A percentile compares a stretch with the other conserved stretches of the same genome.
These are phyloP conservation scores for Ostrea edulis DNA, from an alignment of 1,140 invertebrate species.

Conservation along the genomic window DNA sequence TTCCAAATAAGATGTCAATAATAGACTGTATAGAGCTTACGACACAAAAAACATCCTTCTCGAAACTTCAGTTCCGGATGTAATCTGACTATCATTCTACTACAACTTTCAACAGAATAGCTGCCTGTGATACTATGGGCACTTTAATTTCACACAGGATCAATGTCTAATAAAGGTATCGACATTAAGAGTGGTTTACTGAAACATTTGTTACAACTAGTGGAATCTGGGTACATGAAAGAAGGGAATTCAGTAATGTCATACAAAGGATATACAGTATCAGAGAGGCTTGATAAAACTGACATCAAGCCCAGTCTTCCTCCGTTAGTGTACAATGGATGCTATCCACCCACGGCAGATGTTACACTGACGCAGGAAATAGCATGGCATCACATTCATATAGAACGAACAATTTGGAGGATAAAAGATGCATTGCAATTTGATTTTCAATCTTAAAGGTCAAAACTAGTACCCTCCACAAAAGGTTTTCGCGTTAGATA, in stretches of 20 bases:
- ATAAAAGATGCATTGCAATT: background rate
- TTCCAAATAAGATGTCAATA: conserved; percentile 17
- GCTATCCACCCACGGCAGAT: background rate
- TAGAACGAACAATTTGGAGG: conserved; percentile 1
- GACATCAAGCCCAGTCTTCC: conserved; percentile 37
- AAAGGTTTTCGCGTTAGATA: no score
- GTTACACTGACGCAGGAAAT: conserved; percentile 39
- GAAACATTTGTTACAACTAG: background rate
- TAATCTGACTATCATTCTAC: conserved; percentile 47
- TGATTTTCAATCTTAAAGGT: no score
- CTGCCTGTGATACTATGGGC: conserved; percentile 47
- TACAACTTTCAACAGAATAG: conserved; percentile 41
- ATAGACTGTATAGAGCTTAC: conserved; percentile 43
- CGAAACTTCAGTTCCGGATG: conserved; percentile 38
- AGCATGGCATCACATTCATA: conserved; percentile 46
- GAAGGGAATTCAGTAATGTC: conserved; percentile 46
- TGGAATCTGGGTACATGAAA: conserved; percentile 9
- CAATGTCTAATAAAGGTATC: conserved; percentile 26
- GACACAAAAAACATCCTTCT: conserved; percentile 38
- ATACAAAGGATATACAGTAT: conserved; percentile 48
- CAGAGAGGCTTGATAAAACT: conserved; percentile 2
- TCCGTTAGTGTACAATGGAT: conserved; percentile 7
- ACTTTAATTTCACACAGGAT: conserved; percentile 20
- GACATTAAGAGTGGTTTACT: conserved; percentile 45
- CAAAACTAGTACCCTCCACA: no score